These are phyloP conservation scores for Echinometra lucunter DNA, from an alignment of 53 echinoderm and acorn worm genomes.

Conservation along the genomic window DNA sequence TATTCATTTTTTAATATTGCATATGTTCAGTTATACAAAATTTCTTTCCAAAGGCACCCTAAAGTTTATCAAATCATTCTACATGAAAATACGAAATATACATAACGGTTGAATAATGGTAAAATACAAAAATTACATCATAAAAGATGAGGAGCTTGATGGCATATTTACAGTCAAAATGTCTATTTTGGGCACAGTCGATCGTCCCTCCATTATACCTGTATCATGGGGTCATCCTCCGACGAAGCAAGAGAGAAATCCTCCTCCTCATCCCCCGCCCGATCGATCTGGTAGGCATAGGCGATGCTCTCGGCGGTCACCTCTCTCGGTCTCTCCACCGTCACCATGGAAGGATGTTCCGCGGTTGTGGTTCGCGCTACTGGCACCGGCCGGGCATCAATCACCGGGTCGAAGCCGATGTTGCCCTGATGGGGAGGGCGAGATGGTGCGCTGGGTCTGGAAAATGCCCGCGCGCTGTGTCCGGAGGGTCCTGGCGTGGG, in stretches of 20 bases:
- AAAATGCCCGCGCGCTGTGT: no score
- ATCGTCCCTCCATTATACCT: neutral
- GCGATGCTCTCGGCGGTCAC: neutral
- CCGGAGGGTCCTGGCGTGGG: neutral
- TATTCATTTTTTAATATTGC: no score
- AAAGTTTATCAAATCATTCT: no score
- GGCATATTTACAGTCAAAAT: no score
- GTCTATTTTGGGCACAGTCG: no score
- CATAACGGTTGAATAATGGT: no score
- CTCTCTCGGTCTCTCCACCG: slow-evolving; percentile 2
- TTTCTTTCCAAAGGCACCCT: no score
- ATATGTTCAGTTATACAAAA: no score
- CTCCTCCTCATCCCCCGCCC: neutral
- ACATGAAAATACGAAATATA: no score
- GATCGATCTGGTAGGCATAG: neutral
- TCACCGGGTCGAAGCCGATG: neutral
- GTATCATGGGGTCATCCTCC: neutral
- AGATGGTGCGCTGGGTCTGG: no score
- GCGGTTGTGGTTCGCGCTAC: neutral
- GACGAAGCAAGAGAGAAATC: slow-evolving; percentile 2
- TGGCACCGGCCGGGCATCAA: neutral
- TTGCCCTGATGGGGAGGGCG: neutral
- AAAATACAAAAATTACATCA: no score
- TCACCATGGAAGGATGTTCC: neutral
- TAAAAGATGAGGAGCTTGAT: no score